Percentiles rank a stretch among this genome's conserved stretches.
Conservation (phyloP, 1,140 invertebrate genomes). For the Heliothis subflexa region DNA sequence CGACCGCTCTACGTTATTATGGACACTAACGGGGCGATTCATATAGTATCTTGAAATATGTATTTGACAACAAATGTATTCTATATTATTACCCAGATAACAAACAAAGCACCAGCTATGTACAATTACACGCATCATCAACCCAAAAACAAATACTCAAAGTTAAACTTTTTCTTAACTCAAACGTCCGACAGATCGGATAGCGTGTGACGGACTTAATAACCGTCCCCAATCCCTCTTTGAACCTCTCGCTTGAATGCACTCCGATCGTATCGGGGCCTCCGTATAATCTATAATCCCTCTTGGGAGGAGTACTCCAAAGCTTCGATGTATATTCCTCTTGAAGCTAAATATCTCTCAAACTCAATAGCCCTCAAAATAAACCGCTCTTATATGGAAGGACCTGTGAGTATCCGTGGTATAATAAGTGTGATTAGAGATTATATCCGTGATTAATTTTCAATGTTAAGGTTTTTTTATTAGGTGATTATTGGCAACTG, state of each 20-base stretch:
- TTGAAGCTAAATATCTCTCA: not conserved
- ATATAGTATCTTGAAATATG: too few species aligned
- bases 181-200: not conserved
- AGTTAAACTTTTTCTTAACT: too few species aligned
- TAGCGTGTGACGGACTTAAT: not conserved
- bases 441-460: not conserved
- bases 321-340: not conserved
- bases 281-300: constrained; percentile 16
- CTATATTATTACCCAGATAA: too few species aligned
- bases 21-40: too few species aligned
- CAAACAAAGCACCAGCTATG: too few species aligned
- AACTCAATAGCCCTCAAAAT: not conserved
- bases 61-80: too few species aligned
- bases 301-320: not conserved
- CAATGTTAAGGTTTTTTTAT: not conserved
- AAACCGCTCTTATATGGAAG: not conserved
- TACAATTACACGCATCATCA: too few species aligned
- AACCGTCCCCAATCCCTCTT: not conserved
- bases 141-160: too few species aligned
- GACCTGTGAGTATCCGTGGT: too few species aligned
- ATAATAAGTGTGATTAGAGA: too few species aligned
- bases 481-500: too few species aligned
- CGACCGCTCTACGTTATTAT: too few species aligned
- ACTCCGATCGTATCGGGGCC: constrained; percentile 5
- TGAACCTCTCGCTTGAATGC: constrained; percentile 16